Evolutionary conservation across 2,113 vertebrate genomes (phyloP), one percentile per base, ranked within the genome.

Genomic region (Puma concolor): DNA sequence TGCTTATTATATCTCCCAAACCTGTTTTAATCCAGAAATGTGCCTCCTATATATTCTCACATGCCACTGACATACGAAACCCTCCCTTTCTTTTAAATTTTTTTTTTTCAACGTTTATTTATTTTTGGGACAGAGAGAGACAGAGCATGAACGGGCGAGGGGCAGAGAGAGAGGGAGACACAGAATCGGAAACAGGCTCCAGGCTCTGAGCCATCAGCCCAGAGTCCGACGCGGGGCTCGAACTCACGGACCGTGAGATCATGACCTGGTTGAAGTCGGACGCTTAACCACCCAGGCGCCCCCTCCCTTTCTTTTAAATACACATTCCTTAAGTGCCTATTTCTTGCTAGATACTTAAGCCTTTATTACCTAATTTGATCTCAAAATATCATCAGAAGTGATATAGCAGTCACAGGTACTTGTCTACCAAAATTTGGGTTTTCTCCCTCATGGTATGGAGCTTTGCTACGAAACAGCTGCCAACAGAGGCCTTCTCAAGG

Each of bases 341-440:
- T 93, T 89, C 76, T 85, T 94, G 52, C 50, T 71, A 60, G 19
- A 2, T 94, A 5, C 13, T 88, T 94, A 91, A 85, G 16, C 19
- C 80, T 81, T 66, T 91, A 88, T 63, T 81, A 84, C 27, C 10
- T 63, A 91, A 83, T 80, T 95, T 92, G 83, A 96, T 63, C 25
- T 84, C 38, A 76, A 52, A 95, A 95, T 94, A 91, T 33, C 41
- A 13, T 90, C 1, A 11, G 12, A 23, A 16, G 21, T 41, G 85
- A 81, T 15, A 23, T 29, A 11, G n/a, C 38, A 64, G 60, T 67
- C 19, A 38, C 15, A 83, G 31, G n/a, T 63, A 33, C 2, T 60
- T 83, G 15, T 71, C 60, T 66, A 52, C 52, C 41, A 54, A 90
- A 71, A 44, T n/a, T 7, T 33, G 7, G 2, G 21, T 19, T 41